These are phyloP conservation scores for Toxotes jaculatrix DNA, from an alignment of 2,113 vertebrate genomes.

Conservation along the genomic window DNA sequence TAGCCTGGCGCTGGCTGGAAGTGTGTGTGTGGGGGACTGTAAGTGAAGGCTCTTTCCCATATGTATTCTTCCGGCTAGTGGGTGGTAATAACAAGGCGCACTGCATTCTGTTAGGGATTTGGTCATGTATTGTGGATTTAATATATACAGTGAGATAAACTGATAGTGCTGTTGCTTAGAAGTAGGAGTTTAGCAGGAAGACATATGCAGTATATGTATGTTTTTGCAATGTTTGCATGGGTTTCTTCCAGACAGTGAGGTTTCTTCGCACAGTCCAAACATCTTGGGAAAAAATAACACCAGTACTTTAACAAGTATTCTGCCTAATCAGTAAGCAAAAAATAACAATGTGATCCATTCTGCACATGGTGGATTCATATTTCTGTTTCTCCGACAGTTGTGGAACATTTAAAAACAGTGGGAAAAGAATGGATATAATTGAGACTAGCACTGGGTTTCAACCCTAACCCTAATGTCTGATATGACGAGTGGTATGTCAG, in stretches of 20 bases:
- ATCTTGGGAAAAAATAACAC: background rate
- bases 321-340: too few relatives aligned
- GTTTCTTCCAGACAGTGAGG: background rate
- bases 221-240: background rate
- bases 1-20: conserved; percentile 15
- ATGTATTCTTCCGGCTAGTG: conserved; percentile 18
- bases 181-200: background rate
- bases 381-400: too few relatives aligned
- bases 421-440: too few relatives aligned
- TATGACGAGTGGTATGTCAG: background rate
- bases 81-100: conserved; percentile 32
- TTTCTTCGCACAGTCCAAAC: background rate
- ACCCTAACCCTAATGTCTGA: too few relatives aligned
- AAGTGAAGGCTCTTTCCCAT: conserved; percentile 29
- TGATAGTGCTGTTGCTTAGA: background rate
- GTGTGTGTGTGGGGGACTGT: conserved; percentile 19
- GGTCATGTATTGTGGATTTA: conserved; percentile 3
- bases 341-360: too few relatives aligned
- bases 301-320: too few relatives aligned
- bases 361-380: too few relatives aligned
- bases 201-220: background rate
- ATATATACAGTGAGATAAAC: background rate
- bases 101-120: conserved; percentile 4
- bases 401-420: too few relatives aligned
- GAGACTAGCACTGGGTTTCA: too few relatives aligned